phyloP scores from a whole-genome alignment of 2,797 vertebrate species.

The Danio jaintianensis region DNA sequence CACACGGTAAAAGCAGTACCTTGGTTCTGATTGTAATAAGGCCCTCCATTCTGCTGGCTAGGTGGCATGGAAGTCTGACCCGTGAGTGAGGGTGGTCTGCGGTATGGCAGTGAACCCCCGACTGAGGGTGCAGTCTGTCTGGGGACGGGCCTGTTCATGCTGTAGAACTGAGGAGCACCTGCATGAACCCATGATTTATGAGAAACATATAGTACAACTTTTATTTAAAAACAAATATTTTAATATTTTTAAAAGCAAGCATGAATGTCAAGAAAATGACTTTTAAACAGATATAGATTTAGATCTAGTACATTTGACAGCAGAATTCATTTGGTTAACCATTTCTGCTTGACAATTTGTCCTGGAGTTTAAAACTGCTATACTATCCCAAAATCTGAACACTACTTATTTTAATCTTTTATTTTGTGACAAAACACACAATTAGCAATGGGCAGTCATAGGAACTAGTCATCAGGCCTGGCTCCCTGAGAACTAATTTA shows the following conservation, averaged over 20 bases:
- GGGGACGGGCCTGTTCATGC: conserved; percentile 93
- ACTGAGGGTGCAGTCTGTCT: conserved; percentile 87
- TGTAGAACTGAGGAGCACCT: conserved; percentile 94
- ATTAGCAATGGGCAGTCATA: too few species aligned
- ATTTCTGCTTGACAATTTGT: background rate
- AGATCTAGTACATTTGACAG: background rate
- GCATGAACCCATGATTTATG: conserved; percentile 48
- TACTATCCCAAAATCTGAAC: too few species aligned
- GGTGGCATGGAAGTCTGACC: conserved; percentile 83
- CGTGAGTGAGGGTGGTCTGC: conserved; percentile 88
- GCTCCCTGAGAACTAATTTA: too few species aligned
- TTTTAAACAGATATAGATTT: background rate
- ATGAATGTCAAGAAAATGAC: background rate
- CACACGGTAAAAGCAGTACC: conserved; percentile 60
- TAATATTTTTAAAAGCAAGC: background rate
- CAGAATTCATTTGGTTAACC: background rate
- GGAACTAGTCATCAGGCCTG: too few species aligned
- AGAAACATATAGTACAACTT: background rate
- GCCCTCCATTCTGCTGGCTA: conserved; percentile 82
- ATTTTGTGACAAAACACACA: too few species aligned
- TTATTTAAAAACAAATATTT: background rate
- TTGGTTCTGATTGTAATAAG: conserved; percentile 71
- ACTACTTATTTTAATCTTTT: too few species aligned
- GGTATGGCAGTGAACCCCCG: conserved; percentile 93
- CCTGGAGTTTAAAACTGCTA: background rate